phyloP scores from a whole-genome alignment of 2,797 vertebrate species.

The Sebastes nivosus region DNA sequence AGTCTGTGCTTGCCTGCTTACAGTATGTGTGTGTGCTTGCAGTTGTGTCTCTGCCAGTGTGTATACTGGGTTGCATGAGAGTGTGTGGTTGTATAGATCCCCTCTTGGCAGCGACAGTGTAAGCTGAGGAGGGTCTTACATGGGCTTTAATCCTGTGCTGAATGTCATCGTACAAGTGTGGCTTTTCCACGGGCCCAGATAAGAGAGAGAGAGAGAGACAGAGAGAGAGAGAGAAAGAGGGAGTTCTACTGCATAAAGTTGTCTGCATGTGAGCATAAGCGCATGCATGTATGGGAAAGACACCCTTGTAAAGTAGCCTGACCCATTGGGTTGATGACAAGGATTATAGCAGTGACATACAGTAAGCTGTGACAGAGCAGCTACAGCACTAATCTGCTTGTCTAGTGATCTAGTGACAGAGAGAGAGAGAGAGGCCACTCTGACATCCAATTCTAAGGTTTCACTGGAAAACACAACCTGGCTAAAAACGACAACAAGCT shows the following conservation, averaged over 20 bases:
- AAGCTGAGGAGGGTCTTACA: slow-evolving; percentile 89
- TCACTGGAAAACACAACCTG: slow-evolving; percentile 65
- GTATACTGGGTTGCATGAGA: slow-evolving; percentile 60
- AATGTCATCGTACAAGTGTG: slow-evolving; percentile 87
- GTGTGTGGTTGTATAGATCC: slow-evolving; percentile 74
- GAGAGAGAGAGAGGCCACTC: slow-evolving; percentile 29
- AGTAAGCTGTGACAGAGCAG: slow-evolving; percentile 55
- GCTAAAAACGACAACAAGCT: slow-evolving; percentile 53
- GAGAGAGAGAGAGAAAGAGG: slow-evolving; percentile 11
- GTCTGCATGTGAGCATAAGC: slow-evolving; percentile 15
- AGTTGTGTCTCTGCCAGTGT: slow-evolving; percentile 44
- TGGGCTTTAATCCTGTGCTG: slow-evolving; percentile 87
- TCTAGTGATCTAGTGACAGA: slow-evolving; percentile 67
- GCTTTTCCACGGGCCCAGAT: slow-evolving; percentile 83
- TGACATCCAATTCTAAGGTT: slow-evolving; percentile 63
- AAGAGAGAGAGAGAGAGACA: slow-evolving; percentile 70
- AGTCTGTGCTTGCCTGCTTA: slow-evolving; percentile 22
- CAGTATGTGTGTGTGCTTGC: slow-evolving; percentile 17
- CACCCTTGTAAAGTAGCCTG: slow-evolving; percentile 29
- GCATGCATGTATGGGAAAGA: slow-evolving; percentile 28
- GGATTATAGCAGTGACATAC: slow-evolving; percentile 56
- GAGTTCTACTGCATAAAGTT: slow-evolving; percentile 20
- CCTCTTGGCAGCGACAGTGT: slow-evolving; percentile 83
- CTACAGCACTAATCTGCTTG: slow-evolving; percentile 67
- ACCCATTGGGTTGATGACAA: slow-evolving; percentile 49